Conservation (phyloP, 2,888 invertebrate species). For the Synanthedon formicaeformis region DNA sequence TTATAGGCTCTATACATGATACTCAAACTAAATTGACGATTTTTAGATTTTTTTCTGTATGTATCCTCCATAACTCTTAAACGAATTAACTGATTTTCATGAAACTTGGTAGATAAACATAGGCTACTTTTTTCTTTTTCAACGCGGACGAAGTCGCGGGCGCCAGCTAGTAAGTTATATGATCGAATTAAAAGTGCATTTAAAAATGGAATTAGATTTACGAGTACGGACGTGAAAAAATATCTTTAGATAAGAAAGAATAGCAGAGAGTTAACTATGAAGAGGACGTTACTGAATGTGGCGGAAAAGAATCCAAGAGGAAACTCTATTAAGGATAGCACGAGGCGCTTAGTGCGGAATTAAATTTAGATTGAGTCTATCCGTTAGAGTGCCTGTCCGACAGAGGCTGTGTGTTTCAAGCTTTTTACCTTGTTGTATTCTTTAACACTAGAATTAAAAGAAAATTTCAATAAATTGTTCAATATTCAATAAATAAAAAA, state of each 20-base stretch:
- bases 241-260: background rate
- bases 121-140: too few relatives aligned
- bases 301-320: constrained; percentile 34
- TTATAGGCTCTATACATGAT: too few relatives aligned
- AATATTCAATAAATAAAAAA: background rate
- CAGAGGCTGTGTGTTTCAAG: background rate
- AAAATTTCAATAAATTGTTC: background rate
- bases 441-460: background rate
- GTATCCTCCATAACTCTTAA: too few relatives aligned
- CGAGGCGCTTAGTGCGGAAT: constrained; percentile 30
- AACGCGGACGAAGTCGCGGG: too few relatives aligned
- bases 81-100: too few relatives aligned
- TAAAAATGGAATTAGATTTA: too few relatives aligned
- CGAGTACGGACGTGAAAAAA: too few relatives aligned
- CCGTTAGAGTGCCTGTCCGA: constrained; percentile 19
- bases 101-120: too few relatives aligned
- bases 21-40: too few relatives aligned
- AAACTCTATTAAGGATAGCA: constrained; percentile 33
- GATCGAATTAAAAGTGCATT: too few relatives aligned
- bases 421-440: background rate
- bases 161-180: too few relatives aligned
- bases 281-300: constrained; percentile 17
- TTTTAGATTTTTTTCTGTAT: too few relatives aligned
- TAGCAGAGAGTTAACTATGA: background rate
- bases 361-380: constrained; percentile 47